Evolutionary conservation across 2,113 vertebrate species (phyloP).

Genomic region (Albula glossodonta): DNA sequence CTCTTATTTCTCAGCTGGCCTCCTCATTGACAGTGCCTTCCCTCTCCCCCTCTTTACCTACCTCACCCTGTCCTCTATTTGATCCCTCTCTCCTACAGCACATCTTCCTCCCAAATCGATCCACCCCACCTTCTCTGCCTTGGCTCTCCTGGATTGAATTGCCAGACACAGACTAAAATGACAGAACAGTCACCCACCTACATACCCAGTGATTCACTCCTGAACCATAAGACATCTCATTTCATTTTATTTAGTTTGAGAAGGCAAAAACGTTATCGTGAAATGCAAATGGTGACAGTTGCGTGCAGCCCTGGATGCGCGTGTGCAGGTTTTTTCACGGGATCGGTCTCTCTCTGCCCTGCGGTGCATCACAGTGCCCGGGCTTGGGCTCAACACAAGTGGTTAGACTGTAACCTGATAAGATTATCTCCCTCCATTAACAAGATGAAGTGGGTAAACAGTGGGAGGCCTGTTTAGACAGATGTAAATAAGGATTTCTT

Average conservation of each 20-base stretch:
- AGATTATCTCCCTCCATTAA: conserved; percentile 13
- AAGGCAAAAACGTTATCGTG: not conserved
- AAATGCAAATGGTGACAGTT: not conserved
- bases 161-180: not conserved
- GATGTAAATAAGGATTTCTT: conserved; percentile 8
- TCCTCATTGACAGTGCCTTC: not conserved
- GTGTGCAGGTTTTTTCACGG: not conserved
- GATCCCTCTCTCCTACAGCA: not conserved
- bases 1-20: not conserved
- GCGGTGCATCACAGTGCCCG: not conserved
- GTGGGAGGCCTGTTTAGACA: conserved; percentile 8
- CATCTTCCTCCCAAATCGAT: not conserved
- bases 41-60: not conserved
- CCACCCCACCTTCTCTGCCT: not conserved
- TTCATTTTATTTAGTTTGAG: not conserved
- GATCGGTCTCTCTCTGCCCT: not conserved
- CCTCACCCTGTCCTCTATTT: not conserved
- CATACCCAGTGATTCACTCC: not conserved
- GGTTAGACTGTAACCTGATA: conserved; percentile 13
- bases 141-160: not conserved
- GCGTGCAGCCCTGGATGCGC: not conserved
- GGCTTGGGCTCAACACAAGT: not conserved
- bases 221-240: not conserved
- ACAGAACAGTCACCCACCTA: not conserved
- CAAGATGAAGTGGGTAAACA: conserved; percentile 24